These are phyloP conservation scores for Phyllotreta cruciferae DNA, from an alignment of 2,888 invertebrate genomes.

Conservation along the genomic window DNA sequence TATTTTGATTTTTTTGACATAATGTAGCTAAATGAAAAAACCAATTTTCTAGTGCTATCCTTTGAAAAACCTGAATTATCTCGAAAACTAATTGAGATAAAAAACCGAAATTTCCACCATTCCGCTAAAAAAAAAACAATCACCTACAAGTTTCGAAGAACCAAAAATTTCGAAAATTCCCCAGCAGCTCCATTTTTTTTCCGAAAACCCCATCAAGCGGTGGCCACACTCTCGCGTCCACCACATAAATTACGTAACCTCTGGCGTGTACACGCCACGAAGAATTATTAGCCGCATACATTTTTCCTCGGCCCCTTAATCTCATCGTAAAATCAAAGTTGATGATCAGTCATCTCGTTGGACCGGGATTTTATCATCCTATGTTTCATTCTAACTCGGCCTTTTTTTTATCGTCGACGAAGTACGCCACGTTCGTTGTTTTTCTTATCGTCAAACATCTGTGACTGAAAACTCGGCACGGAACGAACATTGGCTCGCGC, in stretches of 20 bases:
- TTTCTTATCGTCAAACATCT: constrained; percentile 48
- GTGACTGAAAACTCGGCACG: constrained; percentile 43
- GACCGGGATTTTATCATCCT: constrained; percentile 26
- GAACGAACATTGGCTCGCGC: constrained; percentile 44
- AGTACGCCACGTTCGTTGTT: constrained; percentile 43
- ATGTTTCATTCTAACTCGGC: constrained; percentile 22
- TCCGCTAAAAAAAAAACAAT: too few relatives aligned
- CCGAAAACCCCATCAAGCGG: not conserved
- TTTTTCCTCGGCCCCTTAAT: constrained; percentile 23
- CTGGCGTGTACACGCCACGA: constrained; percentile 17
- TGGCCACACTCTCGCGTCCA: constrained; percentile 18
- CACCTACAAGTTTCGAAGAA: too few relatives aligned
- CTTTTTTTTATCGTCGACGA: constrained; percentile 37
- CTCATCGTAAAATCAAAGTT: constrained; percentile 28
- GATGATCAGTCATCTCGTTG: constrained; percentile 29
- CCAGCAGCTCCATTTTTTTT: not conserved
- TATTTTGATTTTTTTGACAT: too few relatives aligned
- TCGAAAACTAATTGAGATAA: too few relatives aligned
- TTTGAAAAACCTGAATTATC: too few relatives aligned
- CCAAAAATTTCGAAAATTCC: too few relatives aligned
- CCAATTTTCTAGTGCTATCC: too few relatives aligned
- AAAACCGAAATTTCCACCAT: too few relatives aligned
- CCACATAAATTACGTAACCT: constrained; percentile 26
- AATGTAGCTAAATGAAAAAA: too few relatives aligned
- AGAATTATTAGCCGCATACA: constrained; percentile 28